Conservation (phyloP, 2,797 vertebrate genomes). For the Coregonus suidteri region DNA sequence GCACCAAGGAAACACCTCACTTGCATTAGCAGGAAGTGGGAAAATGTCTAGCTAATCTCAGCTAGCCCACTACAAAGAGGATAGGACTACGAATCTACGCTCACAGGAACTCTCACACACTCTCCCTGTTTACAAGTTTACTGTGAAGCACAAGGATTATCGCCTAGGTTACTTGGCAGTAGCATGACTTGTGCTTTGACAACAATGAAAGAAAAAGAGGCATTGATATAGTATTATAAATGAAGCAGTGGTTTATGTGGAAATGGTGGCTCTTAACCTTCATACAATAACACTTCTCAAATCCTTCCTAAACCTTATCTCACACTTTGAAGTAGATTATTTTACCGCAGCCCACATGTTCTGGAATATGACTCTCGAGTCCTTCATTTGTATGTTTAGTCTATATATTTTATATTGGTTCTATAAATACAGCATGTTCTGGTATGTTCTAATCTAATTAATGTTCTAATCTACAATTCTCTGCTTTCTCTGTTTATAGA, state of each 20-base stretch:
- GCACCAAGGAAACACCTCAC: too few relatives aligned
- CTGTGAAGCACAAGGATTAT: slow-evolving; percentile 45
- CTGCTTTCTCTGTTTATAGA: neutral
- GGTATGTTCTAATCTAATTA: neutral
- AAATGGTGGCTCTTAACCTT: neutral
- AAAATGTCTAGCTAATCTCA: too few relatives aligned
- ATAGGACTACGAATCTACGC: neutral
- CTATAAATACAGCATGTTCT: neutral
- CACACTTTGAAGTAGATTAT: slow-evolving; percentile 1
- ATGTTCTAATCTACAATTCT: neutral
- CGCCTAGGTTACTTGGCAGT: slow-evolving; percentile 49
- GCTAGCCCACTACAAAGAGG: neutral
- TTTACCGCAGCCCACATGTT: too few relatives aligned
- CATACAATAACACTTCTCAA: neutral
- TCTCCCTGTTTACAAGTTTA: neutral
- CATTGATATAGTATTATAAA: neutral
- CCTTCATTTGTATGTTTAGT: neutral
- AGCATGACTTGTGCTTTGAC: slow-evolving; percentile 32
- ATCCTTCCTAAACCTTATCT: neutral
- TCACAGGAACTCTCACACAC: neutral
- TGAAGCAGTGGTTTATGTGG: slow-evolving; percentile 4
- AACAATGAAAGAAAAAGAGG: slow-evolving; percentile 14
- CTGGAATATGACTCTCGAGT: neutral
- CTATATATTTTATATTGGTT: neutral
- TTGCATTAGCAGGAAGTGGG: too few relatives aligned